A percentile compares a stretch with the other conserved stretches of the same genome.
Conservation (phyloP, 92 coral and sea anemone species). For the Metridium senile region DNA sequence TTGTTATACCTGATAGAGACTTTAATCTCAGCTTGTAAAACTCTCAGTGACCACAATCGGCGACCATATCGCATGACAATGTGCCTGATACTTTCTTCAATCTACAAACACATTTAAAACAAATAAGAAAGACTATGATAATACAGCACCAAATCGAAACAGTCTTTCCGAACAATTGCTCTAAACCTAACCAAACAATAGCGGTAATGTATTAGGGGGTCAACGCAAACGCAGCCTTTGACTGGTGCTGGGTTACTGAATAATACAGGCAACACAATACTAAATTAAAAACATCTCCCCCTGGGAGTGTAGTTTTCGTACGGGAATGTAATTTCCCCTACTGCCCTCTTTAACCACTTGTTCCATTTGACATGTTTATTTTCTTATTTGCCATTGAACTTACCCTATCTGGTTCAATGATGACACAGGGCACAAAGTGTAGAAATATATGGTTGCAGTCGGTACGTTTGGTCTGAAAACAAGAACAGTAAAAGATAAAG, state of each 20-base stretch:
- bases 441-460: slow-evolving; percentile 98
- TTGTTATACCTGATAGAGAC: slow-evolving; percentile 91
- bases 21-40: slow-evolving; percentile 95
- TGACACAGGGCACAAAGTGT: slow-evolving; percentile 93
- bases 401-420: slow-evolving; percentile 94
- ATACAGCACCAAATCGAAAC: background rate
- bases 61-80: slow-evolving; percentile 95
- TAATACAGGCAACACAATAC: no score
- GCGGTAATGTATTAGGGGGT: no score
- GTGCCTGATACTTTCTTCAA: slow-evolving; percentile 96
- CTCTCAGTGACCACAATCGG: slow-evolving; percentile 90
- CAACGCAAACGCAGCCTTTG: no score
- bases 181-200: no score
- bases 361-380: no score
- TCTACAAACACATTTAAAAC: slow-evolving; percentile 40
- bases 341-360: no score
- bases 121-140: background rate
- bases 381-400: no score
- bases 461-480: slow-evolving; percentile 85
- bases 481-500: background rate
- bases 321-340: no score
- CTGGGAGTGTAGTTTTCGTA: no score
- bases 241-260: no score
- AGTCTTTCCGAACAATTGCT: no score
- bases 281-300: no score